Evolutionary conservation across 2,113 vertebrate species (phyloP).

Genomic region (Odobenus rosmarus): DNA sequence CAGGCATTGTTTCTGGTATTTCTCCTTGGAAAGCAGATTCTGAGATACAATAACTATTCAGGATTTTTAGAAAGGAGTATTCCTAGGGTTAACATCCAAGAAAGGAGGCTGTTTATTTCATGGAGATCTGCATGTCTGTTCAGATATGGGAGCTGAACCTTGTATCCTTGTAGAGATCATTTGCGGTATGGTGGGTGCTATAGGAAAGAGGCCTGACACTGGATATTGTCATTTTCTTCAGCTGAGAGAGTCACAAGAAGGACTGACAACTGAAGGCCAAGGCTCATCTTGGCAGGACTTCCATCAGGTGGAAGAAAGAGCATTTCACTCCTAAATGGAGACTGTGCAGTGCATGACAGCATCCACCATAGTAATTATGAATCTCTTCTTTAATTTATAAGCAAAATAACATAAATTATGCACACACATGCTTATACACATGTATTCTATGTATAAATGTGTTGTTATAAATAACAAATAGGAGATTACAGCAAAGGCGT

Average conservation of each 20-base stretch:
- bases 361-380: not conserved
- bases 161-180: not conserved
- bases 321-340: not conserved
- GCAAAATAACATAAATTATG: slow-evolving; percentile 33
- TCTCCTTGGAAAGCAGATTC: not conserved
- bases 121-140: not conserved
- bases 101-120: not conserved
- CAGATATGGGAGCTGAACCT: not conserved
- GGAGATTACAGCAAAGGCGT: not conserved
- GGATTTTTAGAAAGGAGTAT: not conserved
- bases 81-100: not conserved
- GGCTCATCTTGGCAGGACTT: no score
- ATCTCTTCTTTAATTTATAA: slow-evolving; percentile 57
- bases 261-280: not conserved
- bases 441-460: not conserved
- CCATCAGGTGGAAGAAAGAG: not conserved
- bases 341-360: not conserved
- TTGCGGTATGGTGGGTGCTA: fast-evolving
- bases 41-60: not conserved
- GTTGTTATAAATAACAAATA: slow-evolving; percentile 43
- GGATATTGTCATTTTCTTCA: not conserved
- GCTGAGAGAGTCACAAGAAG: not conserved
- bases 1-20: not conserved
- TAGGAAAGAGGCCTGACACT: not conserved
- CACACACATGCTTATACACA: not conserved